Base-by-base conservation (phyloP, 2,113 vertebrate species). In the Mesitornis unicolor region DNA sequence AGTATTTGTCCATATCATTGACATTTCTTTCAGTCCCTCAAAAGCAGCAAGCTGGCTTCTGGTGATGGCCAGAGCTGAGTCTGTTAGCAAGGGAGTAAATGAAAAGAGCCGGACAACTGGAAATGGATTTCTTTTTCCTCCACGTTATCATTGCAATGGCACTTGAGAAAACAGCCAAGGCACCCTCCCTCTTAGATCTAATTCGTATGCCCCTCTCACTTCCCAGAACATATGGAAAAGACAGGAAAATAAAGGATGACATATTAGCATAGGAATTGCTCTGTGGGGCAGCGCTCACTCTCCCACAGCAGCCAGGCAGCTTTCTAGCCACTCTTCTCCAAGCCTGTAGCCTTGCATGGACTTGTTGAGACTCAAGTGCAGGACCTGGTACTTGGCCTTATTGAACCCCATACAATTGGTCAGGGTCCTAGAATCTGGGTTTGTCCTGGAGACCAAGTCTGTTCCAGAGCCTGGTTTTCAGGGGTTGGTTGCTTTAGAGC, bases 231-330 rank as follows among this genome's bases (percentile, higher is more conserved):
- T 13, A 42, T 6, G 25, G 35, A 35, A 75, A 74, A 78, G 9
- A 9, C 17, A 63, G 31, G 43, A 60, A 81, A 87, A 53, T 2
- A 67, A 47, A 18, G 12, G 65, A 71, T 60, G 33, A 48, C 3
- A 3, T 28, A 16, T 20, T 24, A 63, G 16, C 42, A 69, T 2
- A 68, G 22, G 15, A 59, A 28, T 35, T 45, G 7, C 45, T 24
- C 45, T 31, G 15, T 6, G 14, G 6, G 8, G 45, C 42, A 51
- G 36, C 0, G 0, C 6, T 59, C 7, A 33, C 22, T 53, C 18
- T 68, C 67, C 29, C 61, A 59, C 16, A 60, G 28, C 19, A 79
- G 14, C 56, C n/a, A n/a, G n/a, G n/a, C n/a, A n/a, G n/a, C n/a
- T n/a, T n/a, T n/a, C n/a, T n/a, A n/a, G n/a, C n/a, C n/a, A n/a